Conservation (phyloP, 1,140 invertebrate species). For the Pachyrhynchus sulphureomaculatus region DNA sequence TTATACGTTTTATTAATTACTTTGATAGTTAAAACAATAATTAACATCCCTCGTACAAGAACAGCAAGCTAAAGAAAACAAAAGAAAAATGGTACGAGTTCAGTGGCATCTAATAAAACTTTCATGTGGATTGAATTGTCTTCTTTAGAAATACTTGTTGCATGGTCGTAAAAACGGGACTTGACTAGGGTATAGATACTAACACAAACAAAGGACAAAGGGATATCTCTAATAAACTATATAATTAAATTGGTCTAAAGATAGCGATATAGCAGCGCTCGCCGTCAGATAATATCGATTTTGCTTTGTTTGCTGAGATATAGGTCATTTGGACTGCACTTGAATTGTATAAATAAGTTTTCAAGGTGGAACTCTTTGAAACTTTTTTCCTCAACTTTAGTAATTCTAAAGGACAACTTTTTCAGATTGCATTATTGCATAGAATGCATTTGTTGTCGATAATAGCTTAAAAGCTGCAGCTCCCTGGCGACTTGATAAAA, state of each 20-base stretch:
- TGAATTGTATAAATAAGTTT: constrained; percentile 32
- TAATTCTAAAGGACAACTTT: constrained; percentile 13
- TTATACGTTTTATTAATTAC: too few species aligned
- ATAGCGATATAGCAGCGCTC: too few species aligned
- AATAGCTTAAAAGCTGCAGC: constrained; percentile 24
- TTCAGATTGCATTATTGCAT: constrained; percentile 33
- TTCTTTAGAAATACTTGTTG: constrained; percentile 19
- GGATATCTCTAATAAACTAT: constrained; percentile 11
- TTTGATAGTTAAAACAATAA: too few species aligned
- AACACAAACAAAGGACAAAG: constrained; percentile 18
- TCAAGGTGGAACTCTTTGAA: constrained; percentile 33
- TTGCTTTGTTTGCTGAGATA: constrained; percentile 32
- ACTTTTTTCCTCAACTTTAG: constrained; percentile 4
- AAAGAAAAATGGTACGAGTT: constrained; percentile 13
- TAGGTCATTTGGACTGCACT: constrained; percentile 32
- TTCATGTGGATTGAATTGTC: constrained; percentile 23
- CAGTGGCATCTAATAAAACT: constrained; percentile 25
- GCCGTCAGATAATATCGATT: constrained; percentile 29
- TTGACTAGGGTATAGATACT: not conserved
- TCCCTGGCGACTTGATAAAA: constrained; percentile 22
- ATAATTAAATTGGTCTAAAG: constrained; percentile 17
- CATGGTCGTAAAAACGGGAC: constrained; percentile 10
- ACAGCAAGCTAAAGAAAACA: not conserved
- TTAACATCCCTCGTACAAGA: not conserved
- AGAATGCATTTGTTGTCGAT: constrained; percentile 30